Evolutionary conservation across 2,888 invertebrate species (phyloP).

Genomic region (Hirtodrosophila histrioides): DNA sequence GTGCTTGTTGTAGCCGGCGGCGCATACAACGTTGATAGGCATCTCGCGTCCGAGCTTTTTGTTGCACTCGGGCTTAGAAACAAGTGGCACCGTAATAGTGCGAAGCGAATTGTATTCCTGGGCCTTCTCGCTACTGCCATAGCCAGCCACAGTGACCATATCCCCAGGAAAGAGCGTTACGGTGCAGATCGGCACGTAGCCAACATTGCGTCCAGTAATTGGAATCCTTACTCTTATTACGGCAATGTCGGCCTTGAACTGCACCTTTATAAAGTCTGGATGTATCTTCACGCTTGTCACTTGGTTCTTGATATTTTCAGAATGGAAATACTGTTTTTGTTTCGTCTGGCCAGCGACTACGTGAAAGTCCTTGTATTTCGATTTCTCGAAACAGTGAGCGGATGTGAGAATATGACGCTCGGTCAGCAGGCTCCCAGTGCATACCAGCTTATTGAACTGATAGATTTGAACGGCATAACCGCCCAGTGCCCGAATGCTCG

Average conservation of each 20-base stretch:
- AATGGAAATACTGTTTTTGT: background rate
- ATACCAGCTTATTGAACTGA: background rate
- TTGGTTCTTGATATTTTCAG: constrained; percentile 6
- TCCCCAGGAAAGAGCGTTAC: background rate
- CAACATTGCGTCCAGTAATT: constrained; percentile 8
- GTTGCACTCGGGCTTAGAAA: constrained; percentile 15
- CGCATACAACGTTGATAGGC: constrained; percentile 45
- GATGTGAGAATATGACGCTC: constrained; percentile 31
- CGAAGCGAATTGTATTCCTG: background rate
- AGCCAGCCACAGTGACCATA: constrained; percentile 41
- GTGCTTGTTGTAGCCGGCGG: constrained; percentile 16
- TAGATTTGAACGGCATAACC: constrained; percentile 38
- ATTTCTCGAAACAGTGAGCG: constrained; percentile 47
- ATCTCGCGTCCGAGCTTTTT: constrained; percentile 13
- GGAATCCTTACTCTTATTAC: constrained; percentile 6
- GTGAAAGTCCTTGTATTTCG: background rate
- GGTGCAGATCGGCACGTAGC: constrained; percentile 29
- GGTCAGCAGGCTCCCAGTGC: constrained; percentile 41
- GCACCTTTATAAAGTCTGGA: constrained; percentile 9
- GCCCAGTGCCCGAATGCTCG: constrained; percentile 8
- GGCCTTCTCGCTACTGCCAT: constrained; percentile 12
- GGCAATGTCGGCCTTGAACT: constrained; percentile 53
- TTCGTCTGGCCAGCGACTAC: constrained; percentile 25
- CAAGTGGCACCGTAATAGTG: constrained; percentile 19
- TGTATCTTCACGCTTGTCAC: constrained; percentile 17